Percentiles rank a stretch among this genome's conserved stretches.
These are phyloP conservation scores for Otocyon megalotis DNA, from an alignment of 2,113 vertebrate species.

Conservation along the genomic window DNA sequence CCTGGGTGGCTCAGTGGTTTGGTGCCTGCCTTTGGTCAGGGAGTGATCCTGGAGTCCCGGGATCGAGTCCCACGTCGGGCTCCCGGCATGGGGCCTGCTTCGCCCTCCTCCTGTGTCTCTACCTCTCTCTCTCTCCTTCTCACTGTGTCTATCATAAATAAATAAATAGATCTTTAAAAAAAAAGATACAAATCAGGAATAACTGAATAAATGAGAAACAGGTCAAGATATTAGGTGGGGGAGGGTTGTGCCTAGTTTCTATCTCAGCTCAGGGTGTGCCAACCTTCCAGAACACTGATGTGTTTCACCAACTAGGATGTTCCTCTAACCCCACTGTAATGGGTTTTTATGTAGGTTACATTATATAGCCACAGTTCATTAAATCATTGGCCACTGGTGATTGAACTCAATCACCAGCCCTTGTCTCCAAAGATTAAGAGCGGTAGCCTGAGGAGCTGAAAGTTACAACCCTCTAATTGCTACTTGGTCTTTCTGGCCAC, in stretches of 20 bases:
- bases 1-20: too few species aligned
- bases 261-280: rapidly evolving
- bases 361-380: neutral
- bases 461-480: neutral
- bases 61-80: too few species aligned
- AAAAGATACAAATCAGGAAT: neutral
- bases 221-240: neutral
- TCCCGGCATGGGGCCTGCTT: too few species aligned
- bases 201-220: neutral
- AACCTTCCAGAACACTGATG: too few species aligned
- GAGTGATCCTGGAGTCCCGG: too few species aligned
- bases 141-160: too few species aligned
- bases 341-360: neutral
- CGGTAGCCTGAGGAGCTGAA: neutral
- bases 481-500: neutral
- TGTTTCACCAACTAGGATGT: neutral
- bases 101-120: too few species aligned
- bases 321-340: neutral
- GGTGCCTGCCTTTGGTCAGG: too few species aligned
- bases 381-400: neutral
- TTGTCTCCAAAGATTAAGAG: neutral
- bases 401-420: neutral
- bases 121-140: too few species aligned
- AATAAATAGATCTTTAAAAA: too few species aligned
- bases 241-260: neutral